phyloP scores from a whole-genome alignment of 2,797 vertebrate genomes.

The Chelonia mydas region DNA sequence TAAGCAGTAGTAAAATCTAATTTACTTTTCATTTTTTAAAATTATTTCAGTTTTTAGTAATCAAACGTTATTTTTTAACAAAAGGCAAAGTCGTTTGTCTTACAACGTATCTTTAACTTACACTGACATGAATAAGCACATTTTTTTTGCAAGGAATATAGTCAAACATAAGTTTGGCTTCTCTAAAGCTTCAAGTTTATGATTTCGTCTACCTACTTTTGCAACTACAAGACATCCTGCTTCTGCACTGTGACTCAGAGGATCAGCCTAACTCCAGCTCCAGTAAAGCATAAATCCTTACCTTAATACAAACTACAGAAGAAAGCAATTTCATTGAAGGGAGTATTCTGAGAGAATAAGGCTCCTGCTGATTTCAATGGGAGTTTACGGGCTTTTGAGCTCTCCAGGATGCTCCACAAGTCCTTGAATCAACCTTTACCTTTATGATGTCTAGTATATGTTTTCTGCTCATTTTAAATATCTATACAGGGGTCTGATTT shows the following conservation, averaged over 20 bases:
- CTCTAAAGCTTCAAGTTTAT: neutral
- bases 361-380: neutral
- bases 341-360: neutral
- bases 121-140: neutral
- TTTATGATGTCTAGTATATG: fast-evolving
- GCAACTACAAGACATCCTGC: neutral
- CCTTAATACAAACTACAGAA: neutral
- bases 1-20: neutral
- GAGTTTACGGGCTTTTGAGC: neutral
- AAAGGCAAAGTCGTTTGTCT: neutral
- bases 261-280: neutral
- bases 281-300: neutral
- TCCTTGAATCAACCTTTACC: neutral
- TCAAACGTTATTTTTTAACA: neutral
- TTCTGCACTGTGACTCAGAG: neutral
- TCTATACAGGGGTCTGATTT: neutral
- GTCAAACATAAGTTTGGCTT: neutral
- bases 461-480: neutral
- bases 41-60: neutral
- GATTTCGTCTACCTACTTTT: neutral
- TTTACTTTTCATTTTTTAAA: too few relatives aligned
- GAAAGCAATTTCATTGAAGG: neutral
- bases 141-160: slow-evolving; percentile 7
- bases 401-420: neutral
- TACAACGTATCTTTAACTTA: neutral